phyloP scores from a whole-genome alignment of 2,113 vertebrate species.

The Paratilapia polleni region DNA sequence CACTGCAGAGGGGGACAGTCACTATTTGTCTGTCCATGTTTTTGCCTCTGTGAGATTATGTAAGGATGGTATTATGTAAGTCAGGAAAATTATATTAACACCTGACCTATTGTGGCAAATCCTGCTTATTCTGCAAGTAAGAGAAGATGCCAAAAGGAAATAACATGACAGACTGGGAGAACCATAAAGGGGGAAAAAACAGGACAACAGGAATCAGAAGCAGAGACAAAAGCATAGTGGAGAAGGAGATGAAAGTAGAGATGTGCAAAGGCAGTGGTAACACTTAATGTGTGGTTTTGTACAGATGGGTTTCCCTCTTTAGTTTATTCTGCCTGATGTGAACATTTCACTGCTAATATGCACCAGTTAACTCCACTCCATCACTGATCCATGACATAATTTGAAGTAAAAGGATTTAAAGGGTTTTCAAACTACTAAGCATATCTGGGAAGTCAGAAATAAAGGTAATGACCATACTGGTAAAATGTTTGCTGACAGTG shows the following conservation, averaged over 20 bases:
- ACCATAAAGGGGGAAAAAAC: background rate
- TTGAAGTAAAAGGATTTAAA: too few relatives aligned
- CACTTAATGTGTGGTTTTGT: background rate
- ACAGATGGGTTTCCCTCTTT: background rate
- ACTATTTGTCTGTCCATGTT: constrained; percentile 18
- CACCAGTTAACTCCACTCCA: too few relatives aligned
- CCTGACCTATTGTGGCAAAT: constrained; percentile 45
- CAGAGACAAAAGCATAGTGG: too few relatives aligned
- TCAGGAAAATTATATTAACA: constrained; percentile 54
- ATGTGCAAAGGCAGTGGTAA: background rate
- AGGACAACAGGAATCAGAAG: background rate
- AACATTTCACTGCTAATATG: background rate
- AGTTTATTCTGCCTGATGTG: background rate
- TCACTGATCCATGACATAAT: too few relatives aligned
- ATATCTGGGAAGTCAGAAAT: too few relatives aligned
- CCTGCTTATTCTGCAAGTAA: constrained; percentile 48
- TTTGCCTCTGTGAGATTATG: constrained; percentile 42
- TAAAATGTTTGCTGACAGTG: background rate
- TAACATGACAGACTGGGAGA: background rate
- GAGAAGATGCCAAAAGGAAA: background rate
- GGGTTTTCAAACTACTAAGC: background rate
- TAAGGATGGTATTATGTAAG: constrained; percentile 47
- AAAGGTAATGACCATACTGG: too few relatives aligned
- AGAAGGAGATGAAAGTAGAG: background rate
- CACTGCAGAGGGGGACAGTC: constrained; percentile 20